Evolutionary conservation across 2,113 vertebrate genomes (phyloP), one percentile per base, ranked within the genome.

Genomic region (Herpetotheres cachinnans): DNA sequence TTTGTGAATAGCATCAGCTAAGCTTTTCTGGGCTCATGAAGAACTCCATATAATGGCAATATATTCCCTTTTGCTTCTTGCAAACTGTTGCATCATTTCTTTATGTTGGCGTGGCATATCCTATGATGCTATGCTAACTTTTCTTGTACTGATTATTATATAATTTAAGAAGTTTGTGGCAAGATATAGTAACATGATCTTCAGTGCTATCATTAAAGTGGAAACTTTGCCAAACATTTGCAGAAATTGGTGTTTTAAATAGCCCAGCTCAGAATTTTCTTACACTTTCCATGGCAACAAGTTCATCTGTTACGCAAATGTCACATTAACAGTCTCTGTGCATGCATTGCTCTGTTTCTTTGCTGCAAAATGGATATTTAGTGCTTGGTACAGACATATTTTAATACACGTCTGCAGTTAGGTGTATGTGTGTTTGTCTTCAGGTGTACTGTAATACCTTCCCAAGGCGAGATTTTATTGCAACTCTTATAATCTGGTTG

Each of bases 271-370:
- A 54, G 89, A 95, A 90, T 95, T 95, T 95, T 94, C 84, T 36
- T 94, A 54, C 0, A 1, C 52, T 96, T 97, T 91, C 93, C 95
- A 96, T 97, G 93, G 96, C 91, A 96, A 95, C 95, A 93, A 91
- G 63, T 94, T 95, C 27, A 84, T 97, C 82, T 90, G 78, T 92
- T 95, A 91, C 44, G 94, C 84, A 93, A 77, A 95, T 90, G 67
- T 71, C 83, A 91, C 0, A 2, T 69, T 79, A 58, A 36, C 69
- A 56, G 54, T 36, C 73, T 80, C 12, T 92, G 79, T 71, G 79
- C 89, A 63, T 54, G 70, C 73, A 24, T 7, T 15, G 44, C 65
- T 94, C 49, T 20, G 3, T 16, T 71, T 72, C 82, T 76, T 55
- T 19, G n/a, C 42, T 83, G 70, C 26, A 62, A 29, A 74, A 62